Evolutionary conservation across 2,113 vertebrate genomes (phyloP), one percentile per base, ranked within the genome.

Genomic region (Phrynosoma blainvillii): DNA sequence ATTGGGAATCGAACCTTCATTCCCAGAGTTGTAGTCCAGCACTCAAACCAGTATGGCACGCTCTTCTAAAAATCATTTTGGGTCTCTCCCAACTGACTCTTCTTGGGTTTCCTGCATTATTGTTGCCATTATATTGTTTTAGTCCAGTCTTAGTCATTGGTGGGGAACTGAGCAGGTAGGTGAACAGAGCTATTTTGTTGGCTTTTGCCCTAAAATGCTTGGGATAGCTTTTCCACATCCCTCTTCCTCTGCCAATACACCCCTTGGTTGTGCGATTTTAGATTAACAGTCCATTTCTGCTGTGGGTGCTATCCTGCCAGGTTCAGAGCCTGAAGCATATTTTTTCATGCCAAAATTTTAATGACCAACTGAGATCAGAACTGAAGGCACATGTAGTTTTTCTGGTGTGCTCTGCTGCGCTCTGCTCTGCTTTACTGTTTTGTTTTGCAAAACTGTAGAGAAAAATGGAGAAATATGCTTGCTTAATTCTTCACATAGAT

Each of bases 281-380:
- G 77, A 85, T 88, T 84, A 87, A 68, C 52, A 80, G 30, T 54
- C 81, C 0, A 0, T 89, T 89, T 75, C 87, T 90, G 85, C 71
- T 85, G 30, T 36, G 62, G 88, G 74, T 56, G 10, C n/a, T 42
- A 54, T 54, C 82, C 40, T 93, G 91, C 77, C 88, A 87, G 0
- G 77, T 86, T 88, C 83, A 16, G 18, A 88, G 77, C 76, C 79
- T 25, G 71, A 78, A 80, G 18, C 42, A 52, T 84, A 76, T 84
- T 62, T 89, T 86, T 90, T 77, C 32, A 36, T 77, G 85, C 86
- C 71, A 23, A 59, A 89, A 66, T 90, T 90, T 91, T 89, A 91
- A 92, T 91, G 85, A 74, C 25, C 70, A 70, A 62, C 68, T 11
- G 79, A 59, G 79, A 85, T 89, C 14, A 18, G 3, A 90, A 76